phyloP scores from a whole-genome alignment of 1,140 invertebrate genomes.

The Hirudo medicinalis region DNA sequence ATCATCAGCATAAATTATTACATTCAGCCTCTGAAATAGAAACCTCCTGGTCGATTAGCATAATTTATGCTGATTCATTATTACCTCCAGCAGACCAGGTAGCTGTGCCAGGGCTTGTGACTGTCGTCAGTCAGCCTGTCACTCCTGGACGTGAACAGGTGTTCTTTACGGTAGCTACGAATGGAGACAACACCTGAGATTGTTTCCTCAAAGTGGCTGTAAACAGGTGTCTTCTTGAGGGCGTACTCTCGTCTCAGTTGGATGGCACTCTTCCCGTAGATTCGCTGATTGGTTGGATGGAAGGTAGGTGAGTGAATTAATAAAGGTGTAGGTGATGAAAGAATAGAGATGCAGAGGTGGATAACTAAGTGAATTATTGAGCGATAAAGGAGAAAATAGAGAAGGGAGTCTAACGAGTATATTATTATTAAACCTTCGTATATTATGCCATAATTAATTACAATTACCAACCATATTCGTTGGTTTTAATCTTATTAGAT shows the following conservation, averaged over 20 bases:
- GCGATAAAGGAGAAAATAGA: too few species aligned
- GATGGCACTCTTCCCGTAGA: constrained; percentile 13
- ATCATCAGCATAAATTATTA: too few species aligned
- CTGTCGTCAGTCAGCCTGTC: constrained; percentile 19
- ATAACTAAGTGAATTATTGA: too few species aligned
- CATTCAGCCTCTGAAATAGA: too few species aligned
- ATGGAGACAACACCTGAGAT: constrained; percentile 16
- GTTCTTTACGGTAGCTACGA: constrained; percentile 20
- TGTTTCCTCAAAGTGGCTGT: constrained; percentile 36
- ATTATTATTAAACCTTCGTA: not conserved
- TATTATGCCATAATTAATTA: not conserved
- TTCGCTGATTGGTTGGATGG: not conserved
- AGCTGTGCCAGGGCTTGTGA: constrained; percentile 18
- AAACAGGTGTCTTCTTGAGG: constrained; percentile 12
- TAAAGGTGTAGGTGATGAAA: too few species aligned
- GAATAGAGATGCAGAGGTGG: too few species aligned
- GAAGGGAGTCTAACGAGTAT: too few species aligned
- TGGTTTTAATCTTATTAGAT: too few species aligned
- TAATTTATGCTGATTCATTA: not conserved
- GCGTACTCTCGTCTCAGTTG: constrained; percentile 10
- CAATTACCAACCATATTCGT: not conserved
- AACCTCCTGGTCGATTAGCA: too few species aligned
- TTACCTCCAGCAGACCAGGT: constrained; percentile 14
- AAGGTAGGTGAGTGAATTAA: not conserved
- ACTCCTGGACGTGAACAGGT: constrained; percentile 21